Percentiles rank a stretch among this genome's conserved stretches.
These are phyloP conservation scores for Nothobranchius kuhntae DNA, from an alignment of 2,113 vertebrate species.

Conservation along the genomic window DNA sequence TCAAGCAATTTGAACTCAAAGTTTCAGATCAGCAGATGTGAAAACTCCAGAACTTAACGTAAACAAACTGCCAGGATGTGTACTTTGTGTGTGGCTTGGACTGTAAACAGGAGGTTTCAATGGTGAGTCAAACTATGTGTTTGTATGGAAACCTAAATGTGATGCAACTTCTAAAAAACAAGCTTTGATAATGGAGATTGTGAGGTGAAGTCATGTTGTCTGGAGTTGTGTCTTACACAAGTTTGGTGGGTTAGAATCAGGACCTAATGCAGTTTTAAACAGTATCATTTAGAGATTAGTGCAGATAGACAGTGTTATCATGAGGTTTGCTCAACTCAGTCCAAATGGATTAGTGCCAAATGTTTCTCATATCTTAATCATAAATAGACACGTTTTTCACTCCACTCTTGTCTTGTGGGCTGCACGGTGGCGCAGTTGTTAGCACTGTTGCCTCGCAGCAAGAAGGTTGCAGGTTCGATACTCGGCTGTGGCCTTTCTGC, in stretches of 20 bases:
- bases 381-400: too few species aligned
- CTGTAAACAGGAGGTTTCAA: background rate
- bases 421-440: too few species aligned
- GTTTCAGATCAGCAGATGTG: conserved; percentile 16
- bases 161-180: background rate
- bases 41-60: background rate
- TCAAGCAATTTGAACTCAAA: background rate
- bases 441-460: too few species aligned
- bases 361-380: too few species aligned
- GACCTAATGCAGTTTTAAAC: background rate
- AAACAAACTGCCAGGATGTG: background rate
- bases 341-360: background rate
- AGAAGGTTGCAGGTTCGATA: too few species aligned
- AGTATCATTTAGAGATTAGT: background rate
- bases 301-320: background rate
- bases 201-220: background rate
- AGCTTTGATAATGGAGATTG: background rate
- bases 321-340: background rate
- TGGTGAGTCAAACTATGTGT: background rate
- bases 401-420: background rate
- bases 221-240: background rate
- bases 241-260: background rate
- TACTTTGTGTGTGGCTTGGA: background rate
- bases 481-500: too few species aligned
- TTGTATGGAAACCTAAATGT: background rate